These are phyloP conservation scores for Carabus problematicus DNA, from an alignment of 2,888 invertebrate species.

Conservation along the genomic window DNA sequence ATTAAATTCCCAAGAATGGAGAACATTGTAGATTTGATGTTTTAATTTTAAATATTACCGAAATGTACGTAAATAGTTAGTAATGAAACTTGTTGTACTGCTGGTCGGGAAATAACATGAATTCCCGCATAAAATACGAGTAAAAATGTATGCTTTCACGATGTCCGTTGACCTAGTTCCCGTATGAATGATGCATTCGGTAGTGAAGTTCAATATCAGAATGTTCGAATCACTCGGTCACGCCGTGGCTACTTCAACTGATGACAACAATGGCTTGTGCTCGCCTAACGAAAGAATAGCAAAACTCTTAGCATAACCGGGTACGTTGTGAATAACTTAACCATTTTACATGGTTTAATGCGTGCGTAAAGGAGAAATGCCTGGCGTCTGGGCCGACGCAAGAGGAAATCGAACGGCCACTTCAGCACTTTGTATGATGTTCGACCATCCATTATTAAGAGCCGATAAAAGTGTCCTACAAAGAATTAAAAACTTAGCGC, in stretches of 20 bases:
- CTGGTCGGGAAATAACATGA: not conserved
- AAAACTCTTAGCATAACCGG: conserved; percentile 18
- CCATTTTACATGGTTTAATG: conserved; percentile 40
- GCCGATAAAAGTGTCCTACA: conserved; percentile 39
- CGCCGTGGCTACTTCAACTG: not conserved
- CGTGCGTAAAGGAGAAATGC: conserved; percentile 16
- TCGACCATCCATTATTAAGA: conserved; percentile 39
- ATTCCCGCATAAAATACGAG: too few relatives aligned
- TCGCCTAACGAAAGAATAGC: conserved; percentile 22
- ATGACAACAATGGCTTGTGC: conserved; percentile 24
- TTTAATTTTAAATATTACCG: conserved; percentile 34
- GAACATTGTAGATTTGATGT: conserved; percentile 30
- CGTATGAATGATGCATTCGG: too few relatives aligned
- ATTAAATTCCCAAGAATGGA: conserved; percentile 23
- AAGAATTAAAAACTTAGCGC: conserved; percentile 42
- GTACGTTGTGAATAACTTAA: conserved; percentile 36
- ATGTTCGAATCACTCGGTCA: conserved; percentile 26
- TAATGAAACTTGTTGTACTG: conserved; percentile 26
- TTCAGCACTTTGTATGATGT: conserved; percentile 22
- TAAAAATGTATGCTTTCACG: too few relatives aligned
- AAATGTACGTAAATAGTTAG: conserved; percentile 19
- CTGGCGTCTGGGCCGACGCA: not conserved
- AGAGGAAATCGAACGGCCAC: not conserved
- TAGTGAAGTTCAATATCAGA: conserved; percentile 10
- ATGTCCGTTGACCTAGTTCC: too few relatives aligned